These are phyloP conservation scores for Halcyon malimbica DNA, from an alignment of 2,113 vertebrate species.

Conservation along the genomic window DNA sequence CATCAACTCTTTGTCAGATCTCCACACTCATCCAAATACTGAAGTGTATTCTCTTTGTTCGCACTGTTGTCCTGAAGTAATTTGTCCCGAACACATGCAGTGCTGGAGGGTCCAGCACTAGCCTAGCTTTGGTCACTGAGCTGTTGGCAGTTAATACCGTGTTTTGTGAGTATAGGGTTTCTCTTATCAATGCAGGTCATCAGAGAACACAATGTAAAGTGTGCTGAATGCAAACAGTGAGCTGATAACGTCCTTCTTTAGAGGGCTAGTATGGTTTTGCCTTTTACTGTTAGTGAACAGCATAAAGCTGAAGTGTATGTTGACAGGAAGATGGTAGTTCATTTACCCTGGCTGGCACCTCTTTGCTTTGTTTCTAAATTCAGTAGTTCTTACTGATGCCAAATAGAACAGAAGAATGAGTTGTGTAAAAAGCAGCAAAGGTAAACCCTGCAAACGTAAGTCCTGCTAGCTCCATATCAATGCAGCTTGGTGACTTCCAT, in stretches of 20 bases:
- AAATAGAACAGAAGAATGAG: background rate
- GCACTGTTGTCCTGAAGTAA: background rate
- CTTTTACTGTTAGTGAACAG: background rate
- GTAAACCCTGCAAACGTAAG: background rate
- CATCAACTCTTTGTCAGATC: background rate
- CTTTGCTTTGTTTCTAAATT: background rate
- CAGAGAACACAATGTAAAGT: background rate
- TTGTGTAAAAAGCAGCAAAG: background rate
- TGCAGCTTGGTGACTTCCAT: background rate
- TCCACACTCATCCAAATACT: background rate
- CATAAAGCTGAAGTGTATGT: background rate
- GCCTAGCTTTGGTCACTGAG: background rate
- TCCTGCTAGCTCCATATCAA: background rate
- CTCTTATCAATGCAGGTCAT: conserved; percentile 4
- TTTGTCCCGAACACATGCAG: background rate
- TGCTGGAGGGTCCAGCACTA: background rate
- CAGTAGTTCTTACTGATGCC: background rate
- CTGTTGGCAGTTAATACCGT: background rate
- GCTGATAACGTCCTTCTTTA: background rate
- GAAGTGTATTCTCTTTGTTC: accelerated
- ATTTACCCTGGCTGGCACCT: background rate
- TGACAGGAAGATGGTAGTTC: background rate
- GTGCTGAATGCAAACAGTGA: background rate
- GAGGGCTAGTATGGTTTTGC: background rate
- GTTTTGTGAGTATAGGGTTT: background rate